A percentile compares a stretch with the other conserved stretches of the same genome.
Evolutionary conservation across 2,888 invertebrate species (phyloP).

Genomic region (Coronaproctus castanopsis): DNA sequence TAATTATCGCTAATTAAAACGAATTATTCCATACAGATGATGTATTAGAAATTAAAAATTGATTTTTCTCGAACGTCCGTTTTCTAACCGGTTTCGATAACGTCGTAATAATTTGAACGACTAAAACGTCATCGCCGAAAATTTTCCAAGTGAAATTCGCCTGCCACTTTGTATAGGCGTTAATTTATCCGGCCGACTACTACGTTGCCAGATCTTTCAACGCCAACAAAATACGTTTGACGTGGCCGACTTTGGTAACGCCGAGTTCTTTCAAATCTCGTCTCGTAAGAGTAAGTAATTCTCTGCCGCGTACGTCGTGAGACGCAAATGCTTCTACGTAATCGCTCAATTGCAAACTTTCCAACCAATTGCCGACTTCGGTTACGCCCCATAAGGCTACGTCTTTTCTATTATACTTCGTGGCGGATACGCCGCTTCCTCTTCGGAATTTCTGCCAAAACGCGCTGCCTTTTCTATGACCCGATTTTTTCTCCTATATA

Average conservation of each 20-base stretch:
- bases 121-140: no score
- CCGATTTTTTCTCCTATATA: neutral
- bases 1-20: no score
- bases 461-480: conserved; percentile 5
- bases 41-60: no score
- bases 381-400: conserved; percentile 59
- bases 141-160: no score
- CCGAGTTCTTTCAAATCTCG: conserved; percentile 77
- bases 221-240: conserved; percentile 81
- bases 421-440: conserved; percentile 21
- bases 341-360: conserved; percentile 67
- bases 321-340: conserved; percentile 76
- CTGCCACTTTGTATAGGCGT: no score
- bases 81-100: no score
- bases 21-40: no score
- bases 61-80: no score
- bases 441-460: conserved; percentile 47
- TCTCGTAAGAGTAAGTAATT: conserved; percentile 65
- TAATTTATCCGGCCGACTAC: no score
- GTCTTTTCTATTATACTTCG: conserved; percentile 26
- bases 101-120: no score
- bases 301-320: conserved; percentile 80
- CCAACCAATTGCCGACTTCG: conserved; percentile 80
- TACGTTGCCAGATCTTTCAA: conserved; percentile 43
- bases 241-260: conserved; percentile 84